Evolutionary conservation across 1,140 invertebrate species (phyloP).

Genomic region (Drosophila repletoides): DNA sequence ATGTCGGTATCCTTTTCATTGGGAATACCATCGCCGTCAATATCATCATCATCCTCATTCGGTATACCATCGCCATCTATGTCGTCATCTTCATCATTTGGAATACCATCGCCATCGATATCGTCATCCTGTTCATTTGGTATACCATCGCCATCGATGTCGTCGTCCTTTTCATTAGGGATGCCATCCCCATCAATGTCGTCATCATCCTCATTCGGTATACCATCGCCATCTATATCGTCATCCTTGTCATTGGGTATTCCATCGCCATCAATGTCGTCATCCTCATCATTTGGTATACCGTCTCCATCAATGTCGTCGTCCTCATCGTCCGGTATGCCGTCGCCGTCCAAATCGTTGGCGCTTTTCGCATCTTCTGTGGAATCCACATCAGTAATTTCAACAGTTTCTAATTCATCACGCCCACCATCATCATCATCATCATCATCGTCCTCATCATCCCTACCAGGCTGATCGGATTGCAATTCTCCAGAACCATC

Average conservation of each 20-base stretch:
- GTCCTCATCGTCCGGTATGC: constrained; percentile 76
- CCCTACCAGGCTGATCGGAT: constrained; percentile 72
- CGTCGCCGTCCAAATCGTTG: constrained; percentile 81
- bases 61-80: constrained; percentile 75
- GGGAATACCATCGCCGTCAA: constrained; percentile 72
- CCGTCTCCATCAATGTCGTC: constrained; percentile 82
- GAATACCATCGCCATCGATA: constrained; percentile 74
- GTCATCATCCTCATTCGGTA: constrained; percentile 76
- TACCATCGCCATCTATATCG: constrained; percentile 82
- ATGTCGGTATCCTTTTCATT: constrained; percentile 75
- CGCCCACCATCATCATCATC: constrained; percentile 79
- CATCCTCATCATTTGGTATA: constrained; percentile 74
- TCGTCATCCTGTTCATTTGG: constrained; percentile 71
- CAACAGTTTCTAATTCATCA: constrained; percentile 80
- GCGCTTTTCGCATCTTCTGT: constrained; percentile 82
- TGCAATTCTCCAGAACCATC: constrained; percentile 83
- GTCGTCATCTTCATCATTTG: constrained; percentile 74
- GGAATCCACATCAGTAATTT: constrained; percentile 78
- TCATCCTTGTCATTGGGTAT: constrained; percentile 80
- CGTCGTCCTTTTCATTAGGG: constrained; percentile 82
- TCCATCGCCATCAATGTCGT: constrained; percentile 76
- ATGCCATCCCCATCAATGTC: constrained; percentile 80
- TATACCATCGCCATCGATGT: constrained; percentile 82
- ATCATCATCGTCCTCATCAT: constrained; percentile 57
- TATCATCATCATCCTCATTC: constrained; percentile 64